These are phyloP conservation scores for Lepus europaeus DNA, from an alignment of 2,113 vertebrate genomes.

Conservation along the genomic window DNA sequence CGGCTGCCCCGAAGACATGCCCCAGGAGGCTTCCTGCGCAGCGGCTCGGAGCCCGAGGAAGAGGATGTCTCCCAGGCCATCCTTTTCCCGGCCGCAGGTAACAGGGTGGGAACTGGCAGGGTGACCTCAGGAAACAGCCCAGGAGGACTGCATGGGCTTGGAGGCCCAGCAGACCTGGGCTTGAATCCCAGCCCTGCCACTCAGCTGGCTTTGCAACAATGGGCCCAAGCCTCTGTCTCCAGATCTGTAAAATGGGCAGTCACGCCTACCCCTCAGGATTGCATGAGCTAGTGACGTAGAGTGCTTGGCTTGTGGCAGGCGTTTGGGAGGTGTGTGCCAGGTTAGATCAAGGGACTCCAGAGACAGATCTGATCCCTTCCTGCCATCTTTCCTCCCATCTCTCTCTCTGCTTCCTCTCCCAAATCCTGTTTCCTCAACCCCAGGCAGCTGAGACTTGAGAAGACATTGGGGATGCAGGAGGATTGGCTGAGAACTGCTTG, in stretches of 20 bases:
- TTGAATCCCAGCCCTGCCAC: not conserved
- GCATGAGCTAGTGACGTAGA: not conserved
- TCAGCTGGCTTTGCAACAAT: not conserved
- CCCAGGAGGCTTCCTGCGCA: conserved; percentile 55
- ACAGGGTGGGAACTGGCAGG: conserved; percentile 64
- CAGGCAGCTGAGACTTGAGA: conserved; percentile 25
- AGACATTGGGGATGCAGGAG: not conserved
- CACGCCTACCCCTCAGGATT: not conserved
- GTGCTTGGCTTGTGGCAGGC: not conserved
- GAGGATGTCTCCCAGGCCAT: conserved; percentile 91
- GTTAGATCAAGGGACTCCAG: not conserved
- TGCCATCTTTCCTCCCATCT: not conserved
- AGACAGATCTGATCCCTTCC: not conserved
- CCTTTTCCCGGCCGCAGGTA: conserved; percentile 93
- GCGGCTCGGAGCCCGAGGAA: conserved; percentile 34
- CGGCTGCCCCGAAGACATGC: conserved; percentile 79
- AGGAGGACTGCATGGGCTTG: not conserved
- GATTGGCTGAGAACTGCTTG: not conserved
- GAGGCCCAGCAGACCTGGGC: not conserved
- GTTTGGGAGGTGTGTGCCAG: not conserved
- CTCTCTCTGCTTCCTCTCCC: not conserved
- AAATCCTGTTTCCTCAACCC: not conserved
- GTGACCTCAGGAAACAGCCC: not conserved
- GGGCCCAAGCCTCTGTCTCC: not conserved
- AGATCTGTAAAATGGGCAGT: not conserved